phyloP scores from a whole-genome alignment of 2,113 vertebrate genomes.

The Bungarus multicinctus region DNA sequence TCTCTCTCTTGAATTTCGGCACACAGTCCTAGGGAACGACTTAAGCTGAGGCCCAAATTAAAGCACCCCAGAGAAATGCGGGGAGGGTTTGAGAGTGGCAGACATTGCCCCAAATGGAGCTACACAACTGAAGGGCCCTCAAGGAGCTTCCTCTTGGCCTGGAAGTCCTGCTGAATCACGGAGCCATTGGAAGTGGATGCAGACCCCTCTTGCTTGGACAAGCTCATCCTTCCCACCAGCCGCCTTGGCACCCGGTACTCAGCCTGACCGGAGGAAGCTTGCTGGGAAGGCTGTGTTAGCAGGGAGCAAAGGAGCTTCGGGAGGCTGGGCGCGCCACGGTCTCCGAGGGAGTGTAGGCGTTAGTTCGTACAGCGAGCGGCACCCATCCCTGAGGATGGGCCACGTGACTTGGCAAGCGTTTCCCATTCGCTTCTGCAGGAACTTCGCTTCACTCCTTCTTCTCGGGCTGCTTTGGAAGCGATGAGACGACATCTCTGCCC shows the following conservation, averaged over 20 bases:
- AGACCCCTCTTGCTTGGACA: background rate
- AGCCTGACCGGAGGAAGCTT: background rate
- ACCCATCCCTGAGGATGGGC: background rate
- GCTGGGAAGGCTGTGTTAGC: background rate
- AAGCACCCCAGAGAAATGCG: background rate
- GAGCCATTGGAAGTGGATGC: background rate
- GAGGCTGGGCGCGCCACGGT: background rate
- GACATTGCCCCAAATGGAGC: background rate
- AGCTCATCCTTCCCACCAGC: background rate
- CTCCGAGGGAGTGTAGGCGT: background rate
- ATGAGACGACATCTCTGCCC: background rate
- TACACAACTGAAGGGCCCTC: background rate
- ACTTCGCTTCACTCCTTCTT: background rate
- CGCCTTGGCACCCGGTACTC: background rate
- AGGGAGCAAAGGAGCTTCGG: background rate
- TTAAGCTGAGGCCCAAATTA: background rate
- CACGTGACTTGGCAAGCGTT: background rate
- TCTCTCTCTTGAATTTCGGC: background rate
- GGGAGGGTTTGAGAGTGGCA: background rate
- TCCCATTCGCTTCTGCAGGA: background rate
- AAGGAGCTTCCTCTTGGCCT: background rate
- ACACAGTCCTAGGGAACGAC: background rate
- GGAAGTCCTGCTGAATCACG: background rate
- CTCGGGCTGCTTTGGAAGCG: background rate
- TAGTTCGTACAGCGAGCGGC: background rate